Evolutionary conservation across 2,888 invertebrate genomes (phyloP), one percentile per base, ranked within the genome.

Genomic region (Drepanosiphum platanoidis): DNA sequence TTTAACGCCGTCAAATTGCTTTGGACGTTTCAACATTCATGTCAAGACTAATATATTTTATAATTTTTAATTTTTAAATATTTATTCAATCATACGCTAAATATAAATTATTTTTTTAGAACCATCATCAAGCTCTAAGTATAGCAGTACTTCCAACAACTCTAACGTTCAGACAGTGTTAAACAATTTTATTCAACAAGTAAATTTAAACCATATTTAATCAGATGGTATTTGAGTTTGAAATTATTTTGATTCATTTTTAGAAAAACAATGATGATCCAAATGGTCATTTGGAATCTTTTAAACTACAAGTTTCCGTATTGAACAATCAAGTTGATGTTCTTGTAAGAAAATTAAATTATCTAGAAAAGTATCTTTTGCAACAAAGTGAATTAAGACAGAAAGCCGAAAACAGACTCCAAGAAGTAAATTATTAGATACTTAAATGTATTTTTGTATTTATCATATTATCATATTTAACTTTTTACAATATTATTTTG

Each of bases 281-380:
- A 34, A 58, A 46, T 32, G 30, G n/a, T n/a, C 36, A 77, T 36
- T 68, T 77, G 88, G 91, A 92, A 87, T 91, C 91, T 70, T 89
- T 92, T 52, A 89, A 91, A 86, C 89, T 92, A 66, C 92, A 92
- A 89, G 91, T 92, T 77, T 90, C 90, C 39, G 91, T 92, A 52
- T 89, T 92, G 27, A 90, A 90, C 4, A 92, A 84, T 68, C 84
- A 84, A 70, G 77, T 84, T 58, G 84, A 84, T 58, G 68, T 36
- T 22, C 84, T 84, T n/a, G 30, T 77, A 30, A 46, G 22, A 39
- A 84, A 84, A 77, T 58, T 84, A 77, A 84, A 77, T 42, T 68
- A 84, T n/a, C 58, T 84, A 30, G 84, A 84, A 77, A 84, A 77
- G 15, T 84, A 75, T 77, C 58, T 84, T 8, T 66, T 52, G 9